Percentiles rank a stretch among this genome's conserved stretches.
These are phyloP conservation scores for Rosalia funebris DNA, from an alignment of 2,888 invertebrate genomes.

Conservation along the genomic window DNA sequence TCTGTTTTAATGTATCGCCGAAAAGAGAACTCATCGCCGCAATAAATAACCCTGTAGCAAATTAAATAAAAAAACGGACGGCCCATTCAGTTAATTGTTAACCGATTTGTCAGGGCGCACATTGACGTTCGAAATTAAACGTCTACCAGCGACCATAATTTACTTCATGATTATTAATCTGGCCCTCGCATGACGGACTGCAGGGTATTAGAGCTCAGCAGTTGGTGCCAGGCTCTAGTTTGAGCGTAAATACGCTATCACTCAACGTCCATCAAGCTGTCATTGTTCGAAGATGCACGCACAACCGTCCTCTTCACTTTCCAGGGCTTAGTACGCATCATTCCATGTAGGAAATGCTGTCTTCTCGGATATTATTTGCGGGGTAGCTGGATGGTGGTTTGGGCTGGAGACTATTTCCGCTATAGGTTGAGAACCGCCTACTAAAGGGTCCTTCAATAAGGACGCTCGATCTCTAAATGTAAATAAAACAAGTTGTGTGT, in stretches of 20 bases:
- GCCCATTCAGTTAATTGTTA: constrained; percentile 5
- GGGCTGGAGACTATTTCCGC: neutral
- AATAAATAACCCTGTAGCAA: neutral
- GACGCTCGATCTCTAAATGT: no score
- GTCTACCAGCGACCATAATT: constrained; percentile 20
- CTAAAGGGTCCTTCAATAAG: no score
- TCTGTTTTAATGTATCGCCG: no score
- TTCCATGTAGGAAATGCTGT: constrained; percentile 7
- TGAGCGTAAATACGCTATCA: constrained; percentile 59
- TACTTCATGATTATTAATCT: constrained; percentile 27
- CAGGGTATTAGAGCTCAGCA: constrained; percentile 3
- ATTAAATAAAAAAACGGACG: neutral
- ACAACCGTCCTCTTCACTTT: constrained; percentile 46
- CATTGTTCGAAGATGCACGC: constrained; percentile 54
- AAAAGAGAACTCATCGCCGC: no score
- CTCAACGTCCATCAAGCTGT: constrained; percentile 59
- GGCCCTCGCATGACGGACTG: constrained; percentile 27
- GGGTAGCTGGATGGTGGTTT: neutral
- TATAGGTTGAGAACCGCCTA: constrained; percentile 7
- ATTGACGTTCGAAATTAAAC: constrained; percentile 32
- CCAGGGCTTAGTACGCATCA: constrained; percentile 44
- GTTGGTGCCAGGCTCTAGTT: constrained; percentile 43
- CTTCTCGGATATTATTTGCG: constrained; percentile 5
- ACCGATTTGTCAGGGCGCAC: constrained; percentile 14
- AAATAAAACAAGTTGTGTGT: no score